Percentiles rank a stretch among this genome's conserved stretches.
Evolutionary conservation across 2,888 invertebrate genomes (phyloP).

Genomic region (Melangyna quadrimaculata): DNA sequence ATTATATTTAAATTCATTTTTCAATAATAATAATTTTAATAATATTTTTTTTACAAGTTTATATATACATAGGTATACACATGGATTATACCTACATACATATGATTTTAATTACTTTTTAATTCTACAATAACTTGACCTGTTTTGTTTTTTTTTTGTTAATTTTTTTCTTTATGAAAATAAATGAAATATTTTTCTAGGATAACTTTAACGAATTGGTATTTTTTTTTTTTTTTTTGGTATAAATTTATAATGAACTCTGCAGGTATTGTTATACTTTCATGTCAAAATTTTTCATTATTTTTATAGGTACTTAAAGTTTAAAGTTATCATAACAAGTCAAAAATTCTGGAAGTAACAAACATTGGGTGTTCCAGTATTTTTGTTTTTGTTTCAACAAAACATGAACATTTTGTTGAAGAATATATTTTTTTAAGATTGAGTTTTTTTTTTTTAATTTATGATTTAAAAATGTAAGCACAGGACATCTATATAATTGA

Average conservation of each 20-base stretch:
- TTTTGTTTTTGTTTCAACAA: not conserved
- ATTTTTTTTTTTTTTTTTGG: constrained; percentile 17
- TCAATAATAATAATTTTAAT: constrained; percentile 41
- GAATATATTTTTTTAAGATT: not conserved
- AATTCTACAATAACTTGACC: constrained; percentile 17
- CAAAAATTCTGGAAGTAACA: not conserved
- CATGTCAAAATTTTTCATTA: constrained; percentile 48
- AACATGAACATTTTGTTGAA: not conserved
- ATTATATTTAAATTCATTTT: constrained; percentile 56
- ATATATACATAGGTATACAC: not conserved
- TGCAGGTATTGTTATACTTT: constrained; percentile 53
- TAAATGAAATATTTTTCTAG: constrained; percentile 50
- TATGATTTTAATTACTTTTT: not conserved
- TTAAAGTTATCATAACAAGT: constrained; percentile 39
- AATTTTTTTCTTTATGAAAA: constrained; percentile 26
- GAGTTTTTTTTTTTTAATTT: not conserved
- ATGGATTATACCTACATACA: not conserved
- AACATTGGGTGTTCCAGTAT: not conserved
- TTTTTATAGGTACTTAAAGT: constrained; percentile 68
- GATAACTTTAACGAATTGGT: constrained; percentile 42
- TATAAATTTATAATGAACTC: constrained; percentile 9
- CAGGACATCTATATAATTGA: not conserved
- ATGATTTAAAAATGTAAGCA: not conserved
- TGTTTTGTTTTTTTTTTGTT: constrained; percentile 19
- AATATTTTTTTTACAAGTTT: constrained; percentile 30